Evolutionary conservation across 1,140 invertebrate species (phyloP).

Genomic region (Macrocentrus cingulum): DNA sequence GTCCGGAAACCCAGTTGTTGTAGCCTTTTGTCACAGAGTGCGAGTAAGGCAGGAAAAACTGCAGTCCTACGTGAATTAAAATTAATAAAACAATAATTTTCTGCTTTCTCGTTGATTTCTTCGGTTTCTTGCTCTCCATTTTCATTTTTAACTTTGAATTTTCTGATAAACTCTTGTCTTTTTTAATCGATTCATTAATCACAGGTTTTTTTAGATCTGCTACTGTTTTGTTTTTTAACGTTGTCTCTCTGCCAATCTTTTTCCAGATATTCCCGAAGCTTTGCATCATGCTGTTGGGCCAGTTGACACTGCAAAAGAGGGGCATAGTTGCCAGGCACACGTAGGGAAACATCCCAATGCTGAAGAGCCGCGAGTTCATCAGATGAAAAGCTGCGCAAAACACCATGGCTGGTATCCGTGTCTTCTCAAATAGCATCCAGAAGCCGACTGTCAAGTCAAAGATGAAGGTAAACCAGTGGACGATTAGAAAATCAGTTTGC

Average conservation of each 20-base stretch:
- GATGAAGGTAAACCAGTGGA: constrained; percentile 84
- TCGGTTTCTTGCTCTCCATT: constrained; percentile 3
- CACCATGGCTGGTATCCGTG: constrained; percentile 72
- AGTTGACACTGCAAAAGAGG: constrained; percentile 78
- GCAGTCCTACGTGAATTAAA: constrained; percentile 66
- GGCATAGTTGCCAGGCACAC: constrained; percentile 85
- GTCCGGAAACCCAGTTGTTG: constrained; percentile 91
- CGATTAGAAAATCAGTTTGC: constrained; percentile 77
- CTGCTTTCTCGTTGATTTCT: constrained; percentile 46
- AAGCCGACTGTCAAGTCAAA: constrained; percentile 85
- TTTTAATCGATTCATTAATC: no score
- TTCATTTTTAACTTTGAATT: background rate
- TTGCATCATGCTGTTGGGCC: constrained; percentile 65
- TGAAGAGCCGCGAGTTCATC: constrained; percentile 87
- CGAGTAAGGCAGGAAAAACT: constrained; percentile 78
- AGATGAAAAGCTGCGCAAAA: constrained; percentile 80
- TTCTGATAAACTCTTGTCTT: no score
- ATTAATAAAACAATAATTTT: constrained; percentile 58
- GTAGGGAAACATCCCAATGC: constrained; percentile 92
- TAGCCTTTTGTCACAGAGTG: constrained; percentile 88
- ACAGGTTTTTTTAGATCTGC: no score
- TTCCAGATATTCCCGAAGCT: constrained; percentile 20
- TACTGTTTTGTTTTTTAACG: no score
- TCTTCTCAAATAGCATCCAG: constrained; percentile 75
- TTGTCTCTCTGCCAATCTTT: background rate